These are phyloP conservation scores for Cynopterus sphinx DNA, from an alignment of 2,797 vertebrate genomes.

Conservation along the genomic window DNA sequence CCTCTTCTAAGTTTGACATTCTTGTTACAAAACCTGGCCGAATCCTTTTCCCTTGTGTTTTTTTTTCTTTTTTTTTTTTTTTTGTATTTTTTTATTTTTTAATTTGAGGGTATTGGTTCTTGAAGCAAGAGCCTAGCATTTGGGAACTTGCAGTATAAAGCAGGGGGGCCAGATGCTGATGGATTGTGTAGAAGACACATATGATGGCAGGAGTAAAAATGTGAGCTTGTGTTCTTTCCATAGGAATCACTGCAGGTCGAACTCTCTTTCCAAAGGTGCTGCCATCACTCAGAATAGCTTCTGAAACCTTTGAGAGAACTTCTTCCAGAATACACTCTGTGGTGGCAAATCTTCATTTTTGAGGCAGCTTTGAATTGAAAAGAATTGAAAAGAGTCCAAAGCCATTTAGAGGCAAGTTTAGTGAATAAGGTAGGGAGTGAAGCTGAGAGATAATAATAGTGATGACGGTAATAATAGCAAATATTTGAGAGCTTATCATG, in stretches of 20 bases:
- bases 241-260: background rate
- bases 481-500: background rate
- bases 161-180: rapidly evolving
- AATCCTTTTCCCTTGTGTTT: background rate
- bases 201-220: background rate
- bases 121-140: background rate
- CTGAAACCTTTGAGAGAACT: background rate
- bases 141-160: background rate
- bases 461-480: background rate
- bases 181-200: too few species aligned
- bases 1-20: background rate
- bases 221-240: background rate
- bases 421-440: background rate
- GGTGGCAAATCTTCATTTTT: background rate
- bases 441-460: background rate
- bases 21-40: background rate
- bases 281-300: background rate
- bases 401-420: background rate
- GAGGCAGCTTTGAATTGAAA: background rate
- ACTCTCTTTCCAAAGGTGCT: background rate
- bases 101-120: background rate
- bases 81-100: background rate
- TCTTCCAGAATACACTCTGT: background rate
- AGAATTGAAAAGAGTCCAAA: background rate
- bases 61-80: background rate